Evolutionary conservation across 2,797 vertebrate genomes (phyloP).

Genomic region (Mionectes olivaceus): DNA sequence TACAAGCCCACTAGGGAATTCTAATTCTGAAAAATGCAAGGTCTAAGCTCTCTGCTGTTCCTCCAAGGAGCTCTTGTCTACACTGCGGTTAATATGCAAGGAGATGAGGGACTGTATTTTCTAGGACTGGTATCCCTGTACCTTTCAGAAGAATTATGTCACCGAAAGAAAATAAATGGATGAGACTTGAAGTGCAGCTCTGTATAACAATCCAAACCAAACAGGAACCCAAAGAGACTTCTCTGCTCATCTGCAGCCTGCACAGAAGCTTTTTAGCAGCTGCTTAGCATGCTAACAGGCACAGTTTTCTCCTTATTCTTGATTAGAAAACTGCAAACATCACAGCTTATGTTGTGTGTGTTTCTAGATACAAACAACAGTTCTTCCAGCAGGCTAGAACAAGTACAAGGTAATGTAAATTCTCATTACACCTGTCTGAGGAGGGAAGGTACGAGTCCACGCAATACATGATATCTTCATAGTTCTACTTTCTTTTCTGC

Average conservation of each 20-base stretch:
- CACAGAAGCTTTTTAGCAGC: background rate
- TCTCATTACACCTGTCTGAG: background rate
- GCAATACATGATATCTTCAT: background rate
- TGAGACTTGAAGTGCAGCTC: background rate
- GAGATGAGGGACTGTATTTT: background rate
- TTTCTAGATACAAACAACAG: background rate
- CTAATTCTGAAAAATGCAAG: background rate
- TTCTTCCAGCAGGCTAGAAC: background rate
- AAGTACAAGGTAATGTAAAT: background rate
- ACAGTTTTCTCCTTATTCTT: slow-evolving; percentile 21
- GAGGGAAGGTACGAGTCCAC: background rate
- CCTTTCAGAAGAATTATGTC: background rate
- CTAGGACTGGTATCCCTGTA: background rate
- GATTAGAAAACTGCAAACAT: background rate
- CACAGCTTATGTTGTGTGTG: background rate
- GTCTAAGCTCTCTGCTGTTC: background rate
- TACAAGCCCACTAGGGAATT: background rate
- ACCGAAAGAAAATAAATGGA: background rate
- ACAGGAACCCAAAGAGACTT: background rate
- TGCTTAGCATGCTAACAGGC: background rate
- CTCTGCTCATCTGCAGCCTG: background rate
- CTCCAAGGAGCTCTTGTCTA: background rate
- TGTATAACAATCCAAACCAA: background rate
- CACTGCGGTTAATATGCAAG: background rate
- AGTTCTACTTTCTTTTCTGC: background rate